These are phyloP conservation scores for Lithophane semibrunnea DNA, from an alignment of 2,888 invertebrate species.

Conservation along the genomic window DNA sequence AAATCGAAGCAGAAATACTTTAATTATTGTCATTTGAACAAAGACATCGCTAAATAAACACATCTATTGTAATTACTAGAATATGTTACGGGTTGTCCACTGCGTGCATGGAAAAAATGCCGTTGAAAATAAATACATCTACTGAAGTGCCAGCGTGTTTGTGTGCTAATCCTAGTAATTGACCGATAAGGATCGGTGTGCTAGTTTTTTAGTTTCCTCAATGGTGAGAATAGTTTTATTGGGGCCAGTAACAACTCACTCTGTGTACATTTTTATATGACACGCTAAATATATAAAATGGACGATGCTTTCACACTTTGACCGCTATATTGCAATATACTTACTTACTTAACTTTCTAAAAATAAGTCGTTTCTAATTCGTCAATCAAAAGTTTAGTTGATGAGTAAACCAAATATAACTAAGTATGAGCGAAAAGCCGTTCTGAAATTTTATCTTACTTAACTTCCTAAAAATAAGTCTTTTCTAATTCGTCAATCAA, in stretches of 20 bases:
- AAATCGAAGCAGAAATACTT: background rate
- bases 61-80: slow-evolving; percentile 19
- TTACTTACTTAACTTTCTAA: slow-evolving; percentile 48
- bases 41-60: slow-evolving; percentile 9
- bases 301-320: slow-evolving; percentile 3
- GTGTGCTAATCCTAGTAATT: slow-evolving; percentile 59
- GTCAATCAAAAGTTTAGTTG: background rate
- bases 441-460: too few relatives aligned
- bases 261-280: slow-evolving; percentile 26
- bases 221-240: slow-evolving; percentile 55
- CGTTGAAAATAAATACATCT: slow-evolving; percentile 19
- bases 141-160: slow-evolving; percentile 24
- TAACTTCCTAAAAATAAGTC: slow-evolving; percentile 53
- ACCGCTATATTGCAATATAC: slow-evolving; percentile 24
- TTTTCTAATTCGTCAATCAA: slow-evolving; percentile 14
- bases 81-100: background rate
- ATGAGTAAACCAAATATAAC: background rate
- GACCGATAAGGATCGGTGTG: slow-evolving; percentile 65
- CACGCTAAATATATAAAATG: slow-evolving; percentile 42
- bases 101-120: slow-evolving; percentile 1
- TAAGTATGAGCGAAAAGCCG: background rate
- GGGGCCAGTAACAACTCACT: slow-evolving; percentile 46
- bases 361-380: slow-evolving; percentile 20
- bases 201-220: slow-evolving; percentile 43
- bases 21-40: slow-evolving; percentile 13